A percentile compares a stretch with the other conserved stretches of the same genome.
Evolutionary conservation across 2,888 invertebrate genomes (phyloP).

Genomic region (Tetragnatha montana): DNA sequence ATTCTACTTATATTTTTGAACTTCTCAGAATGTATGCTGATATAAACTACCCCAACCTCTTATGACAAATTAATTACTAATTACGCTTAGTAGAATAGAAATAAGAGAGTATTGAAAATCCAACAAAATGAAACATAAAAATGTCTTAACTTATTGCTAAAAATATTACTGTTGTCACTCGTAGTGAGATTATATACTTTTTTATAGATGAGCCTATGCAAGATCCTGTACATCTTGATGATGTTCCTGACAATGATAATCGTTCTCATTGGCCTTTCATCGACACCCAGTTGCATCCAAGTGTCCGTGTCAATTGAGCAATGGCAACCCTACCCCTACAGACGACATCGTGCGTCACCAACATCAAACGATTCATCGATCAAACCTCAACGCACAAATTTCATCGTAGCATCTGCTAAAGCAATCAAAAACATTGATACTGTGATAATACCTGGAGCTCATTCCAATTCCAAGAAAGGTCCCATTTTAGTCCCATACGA

Average conservation of each 20-base stretch:
- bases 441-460: too few species aligned
- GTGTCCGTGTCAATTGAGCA: slow-evolving; percentile 51
- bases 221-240: slow-evolving; percentile 11
- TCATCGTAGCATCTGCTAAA: too few species aligned
- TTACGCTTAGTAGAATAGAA: too few species aligned
- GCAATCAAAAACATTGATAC: too few species aligned
- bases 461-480: too few species aligned
- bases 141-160: too few species aligned
- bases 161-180: too few species aligned
- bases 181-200: too few species aligned
- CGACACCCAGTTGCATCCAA: slow-evolving; percentile 53
- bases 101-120: too few species aligned
- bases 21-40: neutral
- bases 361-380: slow-evolving; percentile 9
- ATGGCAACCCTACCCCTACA: slow-evolving; percentile 25
- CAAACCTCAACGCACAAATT: neutral
- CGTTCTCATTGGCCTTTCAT: slow-evolving; percentile 26
- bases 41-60: neutral
- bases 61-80: neutral
- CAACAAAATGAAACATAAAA: too few species aligned
- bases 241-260: neutral
- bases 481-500: neutral
- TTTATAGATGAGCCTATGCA: slow-evolving; percentile 30
- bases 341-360: slow-evolving; percentile 33
- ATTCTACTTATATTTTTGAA: neutral